Evolutionary conservation across 2,113 vertebrate species (phyloP).

Genomic region (Urocitellus parryii): DNA sequence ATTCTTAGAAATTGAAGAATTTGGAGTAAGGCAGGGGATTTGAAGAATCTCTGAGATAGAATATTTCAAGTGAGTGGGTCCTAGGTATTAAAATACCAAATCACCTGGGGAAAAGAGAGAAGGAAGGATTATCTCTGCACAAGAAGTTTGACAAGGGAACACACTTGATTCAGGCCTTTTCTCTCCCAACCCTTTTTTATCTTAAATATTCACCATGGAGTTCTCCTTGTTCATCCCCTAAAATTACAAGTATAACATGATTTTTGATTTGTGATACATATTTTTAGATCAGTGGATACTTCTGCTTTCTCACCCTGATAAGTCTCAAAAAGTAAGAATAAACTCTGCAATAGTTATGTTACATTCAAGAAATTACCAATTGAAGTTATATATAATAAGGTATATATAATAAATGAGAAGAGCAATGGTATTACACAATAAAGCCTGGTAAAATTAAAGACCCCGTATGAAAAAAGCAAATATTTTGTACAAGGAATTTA

Average conservation of each 20-base stretch:
- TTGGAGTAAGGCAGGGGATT: neutral
- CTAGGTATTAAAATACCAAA: neutral
- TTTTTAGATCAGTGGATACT: neutral
- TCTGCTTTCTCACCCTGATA: neutral
- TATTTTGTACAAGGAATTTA: neutral
- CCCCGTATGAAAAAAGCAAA: neutral
- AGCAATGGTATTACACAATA: neutral
- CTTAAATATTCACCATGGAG: neutral
- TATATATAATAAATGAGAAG: neutral
- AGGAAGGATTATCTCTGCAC: no score
- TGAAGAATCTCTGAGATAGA: neutral
- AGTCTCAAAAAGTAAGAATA: neutral
- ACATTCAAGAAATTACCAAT: neutral
- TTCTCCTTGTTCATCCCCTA: neutral
- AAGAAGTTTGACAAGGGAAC: neutral
- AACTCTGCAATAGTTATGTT: neutral
- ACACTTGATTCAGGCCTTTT: neutral
- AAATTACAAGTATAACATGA: neutral
- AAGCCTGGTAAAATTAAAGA: neutral
- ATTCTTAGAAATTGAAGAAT: neutral
- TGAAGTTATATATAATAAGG: neutral
- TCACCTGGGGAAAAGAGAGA: neutral
- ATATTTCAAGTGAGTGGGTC: neutral
- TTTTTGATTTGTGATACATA: neutral
- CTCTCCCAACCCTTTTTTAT: accelerated